These are phyloP conservation scores for Timema cristinae DNA, from an alignment of 2,888 invertebrate genomes.

Conservation along the genomic window DNA sequence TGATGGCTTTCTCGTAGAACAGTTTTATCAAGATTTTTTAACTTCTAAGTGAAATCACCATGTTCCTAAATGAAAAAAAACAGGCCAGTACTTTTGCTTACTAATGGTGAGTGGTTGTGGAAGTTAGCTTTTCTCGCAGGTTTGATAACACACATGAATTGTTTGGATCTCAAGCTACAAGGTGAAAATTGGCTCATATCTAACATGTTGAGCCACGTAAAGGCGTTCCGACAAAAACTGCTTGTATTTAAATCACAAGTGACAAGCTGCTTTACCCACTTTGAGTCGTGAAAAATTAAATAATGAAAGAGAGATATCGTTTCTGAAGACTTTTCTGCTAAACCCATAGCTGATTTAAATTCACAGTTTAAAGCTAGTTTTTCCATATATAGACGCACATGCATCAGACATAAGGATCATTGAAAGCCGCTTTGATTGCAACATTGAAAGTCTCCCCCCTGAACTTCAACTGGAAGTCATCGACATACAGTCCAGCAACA, in stretches of 20 bases:
- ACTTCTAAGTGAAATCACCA: no score
- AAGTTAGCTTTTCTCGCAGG: no score
- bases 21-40: neutral
- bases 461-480: slow-evolving; percentile 9
- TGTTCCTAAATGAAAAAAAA: no score
- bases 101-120: no score
- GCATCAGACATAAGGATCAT: neutral
- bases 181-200: neutral
- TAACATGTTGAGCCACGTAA: neutral
- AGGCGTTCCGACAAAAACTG: neutral
- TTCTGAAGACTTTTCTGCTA: neutral
- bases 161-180: no score
- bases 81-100: no score
- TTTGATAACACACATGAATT: no score
- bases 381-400: neutral
- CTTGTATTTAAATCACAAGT: neutral
- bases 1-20: neutral
- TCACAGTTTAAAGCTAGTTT: neutral
- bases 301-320: neutral
- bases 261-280: neutral
- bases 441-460: neutral
- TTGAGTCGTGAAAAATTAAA: neutral
- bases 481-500: slow-evolving; percentile 2
- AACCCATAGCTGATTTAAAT: neutral
- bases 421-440: neutral